Evolutionary conservation across 2,113 vertebrate species (phyloP).

Genomic region (Brachirus orientalis): DNA sequence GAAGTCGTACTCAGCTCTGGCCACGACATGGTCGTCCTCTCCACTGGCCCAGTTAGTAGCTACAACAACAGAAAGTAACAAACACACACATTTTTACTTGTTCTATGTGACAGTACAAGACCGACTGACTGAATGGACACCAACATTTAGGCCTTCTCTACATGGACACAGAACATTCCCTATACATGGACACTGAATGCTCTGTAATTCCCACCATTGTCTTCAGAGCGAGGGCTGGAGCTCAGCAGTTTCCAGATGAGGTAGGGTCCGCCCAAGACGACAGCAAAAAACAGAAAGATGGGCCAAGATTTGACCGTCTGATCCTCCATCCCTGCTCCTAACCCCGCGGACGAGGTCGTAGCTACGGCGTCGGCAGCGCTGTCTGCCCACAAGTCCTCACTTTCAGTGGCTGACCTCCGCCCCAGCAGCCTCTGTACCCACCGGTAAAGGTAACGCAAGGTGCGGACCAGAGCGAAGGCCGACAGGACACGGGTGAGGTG

Average conservation of each 20-base stretch:
- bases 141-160: no score
- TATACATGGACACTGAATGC: no score
- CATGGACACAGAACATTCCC: no score
- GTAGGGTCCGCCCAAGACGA: constrained; percentile 94
- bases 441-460: constrained; percentile 90
- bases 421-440: constrained; percentile 89
- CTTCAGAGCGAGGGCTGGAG: constrained; percentile 83
- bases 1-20: constrained; percentile 95
- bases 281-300: constrained; percentile 96
- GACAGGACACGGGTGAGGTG: constrained; percentile 97
- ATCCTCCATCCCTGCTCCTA: constrained; percentile 77
- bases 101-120: no score
- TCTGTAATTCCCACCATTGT: constrained; percentile 79
- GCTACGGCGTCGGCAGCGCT: constrained; percentile 84
- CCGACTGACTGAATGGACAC: no score
- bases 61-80: constrained; percentile 35
- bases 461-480: constrained; percentile 94
- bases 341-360: constrained; percentile 16
- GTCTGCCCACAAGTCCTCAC: constrained; percentile 94
- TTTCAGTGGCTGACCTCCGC: constrained; percentile 84
- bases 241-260: constrained; percentile 96
- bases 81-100: constrained; percentile 24
- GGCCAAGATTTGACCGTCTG: constrained; percentile 95
- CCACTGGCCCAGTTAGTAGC: constrained; percentile 90
- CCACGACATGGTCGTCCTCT: constrained; percentile 95